A percentile compares a stretch with the other conserved stretches of the same genome.
Conservation (phyloP, 2,888 invertebrate genomes). For the Drosophila bunnanda region DNA sequence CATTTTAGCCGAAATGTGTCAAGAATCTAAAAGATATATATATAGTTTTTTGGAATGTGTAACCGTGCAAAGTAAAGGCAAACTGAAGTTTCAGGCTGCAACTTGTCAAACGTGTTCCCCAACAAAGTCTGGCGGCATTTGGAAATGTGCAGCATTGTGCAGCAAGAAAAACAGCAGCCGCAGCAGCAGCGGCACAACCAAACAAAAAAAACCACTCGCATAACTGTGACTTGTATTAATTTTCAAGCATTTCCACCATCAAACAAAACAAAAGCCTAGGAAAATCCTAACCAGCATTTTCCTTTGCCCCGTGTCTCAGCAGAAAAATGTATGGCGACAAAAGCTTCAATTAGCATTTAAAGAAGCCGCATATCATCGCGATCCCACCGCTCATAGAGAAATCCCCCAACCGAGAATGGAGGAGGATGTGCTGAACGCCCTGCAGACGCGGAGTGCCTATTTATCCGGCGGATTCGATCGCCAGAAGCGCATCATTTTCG, state of each 20-base stretch:
- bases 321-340: slow-evolving; percentile 39
- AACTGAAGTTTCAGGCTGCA: slow-evolving; percentile 55
- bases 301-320: slow-evolving; percentile 14
- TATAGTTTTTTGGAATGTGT: slow-evolving; percentile 2
- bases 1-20: background rate
- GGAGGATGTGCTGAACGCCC: slow-evolving; percentile 86
- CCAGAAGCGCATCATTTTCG: slow-evolving; percentile 87
- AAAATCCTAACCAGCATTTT: slow-evolving; percentile 28
- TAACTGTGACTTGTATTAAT: slow-evolving; percentile 76
- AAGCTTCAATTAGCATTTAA: slow-evolving; percentile 44
- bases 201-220: slow-evolving; percentile 38
- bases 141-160: slow-evolving; percentile 67
- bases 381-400: slow-evolving; percentile 22
- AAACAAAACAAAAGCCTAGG: slow-evolving; percentile 23
- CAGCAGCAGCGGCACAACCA: slow-evolving; percentile 24
- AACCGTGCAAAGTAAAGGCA: slow-evolving; percentile 18
- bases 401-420: slow-evolving; percentile 85
- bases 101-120: slow-evolving; percentile 79
- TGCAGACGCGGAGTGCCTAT: slow-evolving; percentile 87
- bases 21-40: background rate
- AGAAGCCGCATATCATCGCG: slow-evolving; percentile 40
- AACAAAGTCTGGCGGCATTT: slow-evolving; percentile 65
- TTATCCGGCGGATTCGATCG: slow-evolving; percentile 89
- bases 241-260: slow-evolving; percentile 44
- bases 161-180: slow-evolving; percentile 46